These are phyloP conservation scores for Colaptes auratus DNA, from an alignment of 2,113 vertebrate genomes.

Conservation along the genomic window DNA sequence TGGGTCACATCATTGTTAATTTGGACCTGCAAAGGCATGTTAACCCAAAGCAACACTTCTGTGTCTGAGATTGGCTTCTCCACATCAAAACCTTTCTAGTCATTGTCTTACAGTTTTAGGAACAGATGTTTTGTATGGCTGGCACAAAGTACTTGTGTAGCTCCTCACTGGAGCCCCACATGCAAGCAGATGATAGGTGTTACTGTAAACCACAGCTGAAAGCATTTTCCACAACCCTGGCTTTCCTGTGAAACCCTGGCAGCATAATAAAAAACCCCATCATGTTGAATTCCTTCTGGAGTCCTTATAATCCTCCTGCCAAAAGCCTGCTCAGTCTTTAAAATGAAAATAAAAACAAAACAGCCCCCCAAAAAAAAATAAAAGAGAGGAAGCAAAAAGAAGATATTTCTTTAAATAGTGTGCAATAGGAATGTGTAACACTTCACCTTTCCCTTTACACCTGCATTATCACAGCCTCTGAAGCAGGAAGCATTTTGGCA, in stretches of 20 bases:
- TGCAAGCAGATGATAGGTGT: neutral
- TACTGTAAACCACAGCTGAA: neutral
- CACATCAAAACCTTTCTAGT: neutral
- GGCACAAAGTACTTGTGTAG: neutral
- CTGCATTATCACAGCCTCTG: neutral
- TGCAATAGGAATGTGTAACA: neutral
- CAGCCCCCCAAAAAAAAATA: neutral
- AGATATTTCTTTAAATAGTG: slow-evolving; percentile 20
- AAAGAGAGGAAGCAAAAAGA: neutral
- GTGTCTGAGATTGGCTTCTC: neutral
- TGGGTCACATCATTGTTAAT: neutral
- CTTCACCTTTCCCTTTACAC: slow-evolving; percentile 15
- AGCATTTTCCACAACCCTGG: neutral
- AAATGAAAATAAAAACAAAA: neutral
- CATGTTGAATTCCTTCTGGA: slow-evolving; percentile 35
- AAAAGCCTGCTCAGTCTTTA: slow-evolving; percentile 35
- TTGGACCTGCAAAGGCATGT: neutral
- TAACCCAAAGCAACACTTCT: neutral
- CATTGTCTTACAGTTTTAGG: neutral
- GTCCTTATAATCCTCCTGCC: slow-evolving; percentile 32
- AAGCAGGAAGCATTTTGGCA: neutral
- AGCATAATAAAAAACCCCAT: neutral
- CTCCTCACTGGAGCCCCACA: neutral
- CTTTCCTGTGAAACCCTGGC: slow-evolving; percentile 29
- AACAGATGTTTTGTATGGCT: neutral